Conservation (phyloP, 23 tunicate species). For the Trididemnum miniatum region DNA sequence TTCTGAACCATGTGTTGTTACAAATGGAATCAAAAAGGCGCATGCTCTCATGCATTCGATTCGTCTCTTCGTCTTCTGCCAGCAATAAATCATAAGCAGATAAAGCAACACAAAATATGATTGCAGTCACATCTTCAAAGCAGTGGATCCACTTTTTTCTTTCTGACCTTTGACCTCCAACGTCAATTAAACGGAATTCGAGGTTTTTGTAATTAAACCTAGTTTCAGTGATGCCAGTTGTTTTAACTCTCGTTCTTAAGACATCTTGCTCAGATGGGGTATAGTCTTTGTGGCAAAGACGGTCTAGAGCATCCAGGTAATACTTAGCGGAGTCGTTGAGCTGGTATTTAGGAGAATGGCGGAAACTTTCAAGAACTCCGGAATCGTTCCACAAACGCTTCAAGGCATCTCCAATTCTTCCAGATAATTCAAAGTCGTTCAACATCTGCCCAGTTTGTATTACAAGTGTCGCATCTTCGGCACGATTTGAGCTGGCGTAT, state of each 20-base stretch:
- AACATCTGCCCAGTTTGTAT: slow-evolving; percentile 52
- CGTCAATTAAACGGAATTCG: slow-evolving; percentile 83
- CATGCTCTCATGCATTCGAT: slow-evolving; percentile 93
- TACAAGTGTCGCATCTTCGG: slow-evolving; percentile 57
- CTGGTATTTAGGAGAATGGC: slow-evolving; percentile 76
- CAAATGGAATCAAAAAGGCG: slow-evolving; percentile 83
- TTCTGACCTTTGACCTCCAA: slow-evolving; percentile 94
- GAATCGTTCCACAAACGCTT: slow-evolving; percentile 74
- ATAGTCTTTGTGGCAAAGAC: slow-evolving; percentile 75
- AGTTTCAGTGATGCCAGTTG: slow-evolving; percentile 99
- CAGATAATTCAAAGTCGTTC: slow-evolving; percentile 70
- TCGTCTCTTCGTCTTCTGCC: slow-evolving; percentile 89
- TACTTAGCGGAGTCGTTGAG: slow-evolving; percentile 97
- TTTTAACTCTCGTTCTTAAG: slow-evolving; percentile 90
- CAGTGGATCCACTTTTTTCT: slow-evolving; percentile 96
- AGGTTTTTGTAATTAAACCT: slow-evolving; percentile 82
- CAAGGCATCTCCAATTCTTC: slow-evolving; percentile 68
- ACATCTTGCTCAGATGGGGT: slow-evolving; percentile 95
- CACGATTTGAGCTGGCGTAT: slow-evolving; percentile 31
- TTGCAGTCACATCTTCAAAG: slow-evolving; percentile 88
- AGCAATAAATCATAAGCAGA: slow-evolving; percentile 87
- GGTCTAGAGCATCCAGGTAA: slow-evolving; percentile 68
- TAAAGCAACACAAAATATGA: slow-evolving; percentile 90
- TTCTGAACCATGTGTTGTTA: slow-evolving; percentile 82
- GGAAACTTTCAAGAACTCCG: slow-evolving; percentile 61